Evolutionary conservation across 2,797 vertebrate species (phyloP), one percentile per base, ranked within the genome.

Genomic region (Bradypus variegatus): DNA sequence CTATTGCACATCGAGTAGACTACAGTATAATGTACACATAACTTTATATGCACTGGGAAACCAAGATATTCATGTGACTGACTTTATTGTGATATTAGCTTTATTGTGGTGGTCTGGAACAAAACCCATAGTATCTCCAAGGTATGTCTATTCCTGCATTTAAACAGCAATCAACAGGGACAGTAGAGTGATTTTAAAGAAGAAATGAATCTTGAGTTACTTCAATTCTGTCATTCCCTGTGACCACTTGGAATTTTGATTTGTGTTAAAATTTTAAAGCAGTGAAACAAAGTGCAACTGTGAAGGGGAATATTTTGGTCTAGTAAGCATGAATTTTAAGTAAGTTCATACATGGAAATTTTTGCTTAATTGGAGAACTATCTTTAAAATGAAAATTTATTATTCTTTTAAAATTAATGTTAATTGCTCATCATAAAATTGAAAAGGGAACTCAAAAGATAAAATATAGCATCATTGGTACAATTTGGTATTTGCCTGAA

Each of bases 351-450:
- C 18, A 38, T 76, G 33, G 94, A 90, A 86, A 89, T 86, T 70
- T 91, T 93, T 85, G 55, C 65, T 88, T 94, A 65, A 60, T 87
- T 94, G 79, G 78, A 91, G 88, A 82, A 53, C 77, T 70, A 29
- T 50, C 25, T 93, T 91, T 67, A 86, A 88, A 90, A 89, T 88
- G 58, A 78, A 89, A 94, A 76, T 89, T 14, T 84, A 79, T 93
- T 93, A 78, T 69, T 92, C 62, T 86, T 83, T 92, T 41, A 64
- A 78, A 80, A 55, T 85, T 93, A 36, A 83, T 84, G 67, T 60
- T 86, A 55, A 53, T 72, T 65, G 15, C 36, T 67, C 65, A 16
- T 50, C 82, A 90, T 62, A 87, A 91, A 80, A 29, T 23, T 90
- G 83, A 95, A 91, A 86, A 89, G 92, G 76, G 65, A 91, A 82